phyloP scores from a whole-genome alignment of 2,797 vertebrate species.

The Austrolebias charrua region DNA sequence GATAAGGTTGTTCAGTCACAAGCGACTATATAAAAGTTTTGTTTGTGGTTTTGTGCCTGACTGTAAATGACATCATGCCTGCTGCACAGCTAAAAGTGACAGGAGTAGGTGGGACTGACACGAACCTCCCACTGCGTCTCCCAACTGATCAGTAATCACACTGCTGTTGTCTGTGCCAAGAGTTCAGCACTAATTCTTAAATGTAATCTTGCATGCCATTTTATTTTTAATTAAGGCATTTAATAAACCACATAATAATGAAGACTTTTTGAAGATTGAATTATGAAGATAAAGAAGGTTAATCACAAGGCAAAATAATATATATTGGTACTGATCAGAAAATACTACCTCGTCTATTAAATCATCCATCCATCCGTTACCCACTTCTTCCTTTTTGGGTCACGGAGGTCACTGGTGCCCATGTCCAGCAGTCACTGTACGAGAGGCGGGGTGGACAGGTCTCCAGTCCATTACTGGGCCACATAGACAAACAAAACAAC shows the following conservation, averaged over 20 bases:
- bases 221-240: constrained; percentile 35
- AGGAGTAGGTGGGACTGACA: constrained; percentile 14
- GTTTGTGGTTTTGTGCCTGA: constrained; percentile 6
- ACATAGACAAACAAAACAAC: no score
- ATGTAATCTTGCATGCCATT: constrained; percentile 1
- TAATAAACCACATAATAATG: constrained; percentile 8
- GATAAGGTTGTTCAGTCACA: neutral
- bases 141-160: constrained; percentile 53
- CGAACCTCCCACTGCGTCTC: constrained; percentile 28
- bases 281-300: neutral
- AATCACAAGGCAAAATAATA: neutral
- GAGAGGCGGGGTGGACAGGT: no score
- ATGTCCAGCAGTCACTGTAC: no score
- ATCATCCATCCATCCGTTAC: neutral
- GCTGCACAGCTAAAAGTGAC: constrained; percentile 23
- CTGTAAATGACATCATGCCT: constrained; percentile 5
- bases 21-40: constrained; percentile 19
- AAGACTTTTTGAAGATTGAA: constrained; percentile 20
- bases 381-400: no score
- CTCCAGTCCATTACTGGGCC: no score
- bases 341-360: constrained; percentile 30
- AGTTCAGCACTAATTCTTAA: constrained; percentile 25
- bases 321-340: constrained; percentile 19
- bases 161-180: constrained; percentile 29
- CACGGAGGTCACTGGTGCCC: no score